Conservation (phyloP, 1,140 invertebrate genomes). For the Aphelenchoides besseyi region DNA sequence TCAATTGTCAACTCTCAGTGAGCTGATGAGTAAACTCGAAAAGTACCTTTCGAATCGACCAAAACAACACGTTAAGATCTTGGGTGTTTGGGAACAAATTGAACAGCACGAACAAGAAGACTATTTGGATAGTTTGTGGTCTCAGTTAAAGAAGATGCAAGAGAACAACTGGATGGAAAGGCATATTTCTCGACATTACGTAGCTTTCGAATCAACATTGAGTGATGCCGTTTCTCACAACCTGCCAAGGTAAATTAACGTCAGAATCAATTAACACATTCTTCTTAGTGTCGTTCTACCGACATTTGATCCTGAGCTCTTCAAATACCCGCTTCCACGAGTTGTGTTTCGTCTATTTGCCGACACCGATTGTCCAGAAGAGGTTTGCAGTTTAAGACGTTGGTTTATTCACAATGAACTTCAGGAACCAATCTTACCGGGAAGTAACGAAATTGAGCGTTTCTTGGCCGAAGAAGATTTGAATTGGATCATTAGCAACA, state of each 20-base stretch:
- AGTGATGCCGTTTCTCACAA: slow-evolving; percentile 93
- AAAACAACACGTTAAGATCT: slow-evolving; percentile 53
- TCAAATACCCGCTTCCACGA: slow-evolving; percentile 70
- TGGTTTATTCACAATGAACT: slow-evolving; percentile 21
- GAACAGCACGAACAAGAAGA: slow-evolving; percentile 94
- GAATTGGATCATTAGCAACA: slow-evolving; percentile 83
- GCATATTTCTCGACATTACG: slow-evolving; percentile 87
- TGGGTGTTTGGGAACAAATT: slow-evolving; percentile 87
- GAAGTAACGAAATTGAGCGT: slow-evolving; percentile 91
- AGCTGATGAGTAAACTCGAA: slow-evolving; percentile 85
- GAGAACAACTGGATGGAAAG: slow-evolving; percentile 95
- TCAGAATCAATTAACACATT: slow-evolving; percentile 2
- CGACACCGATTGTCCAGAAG: slow-evolving; percentile 93
- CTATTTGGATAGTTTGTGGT: slow-evolving; percentile 95
- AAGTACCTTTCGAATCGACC: slow-evolving; percentile 73
- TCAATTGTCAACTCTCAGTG: slow-evolving; percentile 69
- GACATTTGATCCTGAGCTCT: slow-evolving; percentile 70
- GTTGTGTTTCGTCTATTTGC: slow-evolving; percentile 78
- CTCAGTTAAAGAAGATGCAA: slow-evolving; percentile 84
- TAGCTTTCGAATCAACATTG: slow-evolving; percentile 87
- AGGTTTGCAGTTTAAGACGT: slow-evolving; percentile 60
- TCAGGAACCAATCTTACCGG: slow-evolving; percentile 73
- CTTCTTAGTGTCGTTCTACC: slow-evolving; percentile 73
- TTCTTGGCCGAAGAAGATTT: slow-evolving; percentile 96
- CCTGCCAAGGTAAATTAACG: slow-evolving; percentile 72